Base-by-base conservation (phyloP, 1,140 invertebrate species). In the Panagrolaimus sp. region DNA sequence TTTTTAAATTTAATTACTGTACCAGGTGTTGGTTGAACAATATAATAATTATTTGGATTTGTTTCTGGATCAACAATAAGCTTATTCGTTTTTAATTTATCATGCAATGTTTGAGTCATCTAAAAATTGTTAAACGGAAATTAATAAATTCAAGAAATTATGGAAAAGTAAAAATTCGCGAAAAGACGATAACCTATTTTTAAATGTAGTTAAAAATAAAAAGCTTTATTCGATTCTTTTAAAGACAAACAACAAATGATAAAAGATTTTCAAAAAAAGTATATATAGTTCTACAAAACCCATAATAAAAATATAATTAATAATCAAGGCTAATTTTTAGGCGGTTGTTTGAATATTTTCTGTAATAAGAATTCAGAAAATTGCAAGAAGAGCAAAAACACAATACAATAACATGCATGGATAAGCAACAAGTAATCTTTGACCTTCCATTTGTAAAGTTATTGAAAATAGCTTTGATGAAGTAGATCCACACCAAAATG, bases 341-440 rank as follows among this genome's bases (percentile, higher is more conserved):
- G 42, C 9, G 14, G 9, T 13, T 38, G 14, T 53, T 16, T 63
- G n/a, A 20, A 38, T 4, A 38, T 38, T 4, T n/a, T n/a, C 31
- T 38, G 2, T 38, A 7, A 38, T 47, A 20, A 8, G 31, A 8
- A 1, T 46, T 89, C 87, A 96, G 86, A 96, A 96, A 75, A 96
- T 88, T 48, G 94, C 91, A 71, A 96, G 87, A 44, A 97, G 87
- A 42, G 92, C 92, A 87, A 96, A 97, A 1, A 96, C 91, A 46
- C 91, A 92, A 86, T 94, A 96, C n/a, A 97, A 88, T 62, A 98
- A 86, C 57, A 90, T 88, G 86, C 93, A 97, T 5, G 94, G 94
- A 85, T 97, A 98, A 16, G 92, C 92, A 63, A 97, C 91, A 0
- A 95, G 85, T 5, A 91, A 88, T 78, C 92, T 89, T 83, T 97